Evolutionary conservation across 2,888 invertebrate genomes (phyloP), one percentile per base, ranked within the genome.

Genomic region (Troglohyphantes excavatus): DNA sequence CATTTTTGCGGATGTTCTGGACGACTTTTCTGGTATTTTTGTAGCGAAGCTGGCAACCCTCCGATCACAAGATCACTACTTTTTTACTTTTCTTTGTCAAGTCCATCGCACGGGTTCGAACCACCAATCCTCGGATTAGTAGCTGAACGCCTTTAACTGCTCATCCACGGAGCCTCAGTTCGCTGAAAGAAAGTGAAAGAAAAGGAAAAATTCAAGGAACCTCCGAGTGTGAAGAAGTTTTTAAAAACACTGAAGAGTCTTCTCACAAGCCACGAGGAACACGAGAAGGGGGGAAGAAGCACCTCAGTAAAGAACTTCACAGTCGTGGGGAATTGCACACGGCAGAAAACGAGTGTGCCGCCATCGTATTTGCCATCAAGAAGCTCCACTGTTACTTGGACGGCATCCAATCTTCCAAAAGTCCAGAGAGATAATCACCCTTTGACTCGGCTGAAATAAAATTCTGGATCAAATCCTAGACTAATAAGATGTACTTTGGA

Each of bases 281-380:
- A 68, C n/a, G n/a, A 53, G 11, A 29, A 84, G 13, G 13, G 13
- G 3, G n/a, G 61, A 19, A 61, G 73, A 65, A 61, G 2, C 72
- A 59, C 43, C 59, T 61, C 1, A 72, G 26, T n/a, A n/a, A 29
- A 63, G 23, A 70, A 59, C 6, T 61, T 70, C 61, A 68, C 82
- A 19, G 39, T 13, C 0, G 21, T 29, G 11, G 21, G 27, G 23
- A 29, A 33, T 17, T n/a, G 26, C 13, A 9, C 2, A 43, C 21
- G 2, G 21, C n/a, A 5, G 70, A 43, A 43, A 70, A 70, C 19
- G 70, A 70, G 19, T 70, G 70, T 70, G 70, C 39, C 5, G 70
- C 70, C 6, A 70, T 70, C 2, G 13, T 70, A 2, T 70, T 39
- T 43, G 43, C 39, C 1, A 21, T 39, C 19, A 43, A 39, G 9